Evolutionary conservation across 2,888 invertebrate genomes (phyloP).

Genomic region (Parochlus steinenii): DNA sequence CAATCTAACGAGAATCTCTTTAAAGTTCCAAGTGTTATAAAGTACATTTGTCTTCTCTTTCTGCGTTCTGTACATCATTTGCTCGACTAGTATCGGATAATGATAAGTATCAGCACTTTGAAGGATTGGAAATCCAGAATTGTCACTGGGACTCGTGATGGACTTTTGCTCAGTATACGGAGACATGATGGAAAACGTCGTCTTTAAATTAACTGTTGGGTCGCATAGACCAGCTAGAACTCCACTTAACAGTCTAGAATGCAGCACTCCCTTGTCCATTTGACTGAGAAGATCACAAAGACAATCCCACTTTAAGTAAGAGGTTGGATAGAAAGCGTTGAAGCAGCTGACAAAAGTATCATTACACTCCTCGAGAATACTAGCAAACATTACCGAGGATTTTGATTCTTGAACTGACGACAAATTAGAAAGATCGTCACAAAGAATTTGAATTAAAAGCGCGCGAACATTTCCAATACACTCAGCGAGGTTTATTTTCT

Average conservation of each 20-base stretch:
- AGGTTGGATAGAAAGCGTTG: conserved; percentile 91
- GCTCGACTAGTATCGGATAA: conserved; percentile 61
- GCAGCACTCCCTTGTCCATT: conserved; percentile 37
- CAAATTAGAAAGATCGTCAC: conserved; percentile 43
- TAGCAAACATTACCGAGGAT: conserved; percentile 44
- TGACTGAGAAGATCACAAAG: conserved; percentile 66
- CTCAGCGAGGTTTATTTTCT: conserved; percentile 67
- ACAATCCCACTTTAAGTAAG: conserved; percentile 82
- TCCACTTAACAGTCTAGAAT: conserved; percentile 49
- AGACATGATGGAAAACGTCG: conserved; percentile 54
- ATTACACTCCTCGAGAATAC: conserved; percentile 78
- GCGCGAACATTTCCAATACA: conserved; percentile 73
- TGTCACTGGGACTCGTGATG: conserved; percentile 48
- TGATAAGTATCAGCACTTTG: conserved; percentile 50
- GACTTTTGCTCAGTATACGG: conserved; percentile 27
- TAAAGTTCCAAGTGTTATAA: conserved; percentile 35
- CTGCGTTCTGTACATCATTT: conserved; percentile 54
- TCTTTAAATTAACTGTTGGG: conserved; percentile 53
- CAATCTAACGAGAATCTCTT: conserved; percentile 68
- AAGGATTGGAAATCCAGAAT: conserved; percentile 48
- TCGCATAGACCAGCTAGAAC: conserved; percentile 74
- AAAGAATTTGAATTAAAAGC: conserved; percentile 64
- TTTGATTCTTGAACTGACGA: conserved; percentile 21
- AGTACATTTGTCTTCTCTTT: conserved; percentile 29
- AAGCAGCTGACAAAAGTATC: conserved; percentile 82